Percentiles rank a stretch among this genome's conserved stretches.
These are phyloP conservation scores for Pachypanchax playfairii DNA, from an alignment of 2,113 vertebrate species.

Conservation along the genomic window DNA sequence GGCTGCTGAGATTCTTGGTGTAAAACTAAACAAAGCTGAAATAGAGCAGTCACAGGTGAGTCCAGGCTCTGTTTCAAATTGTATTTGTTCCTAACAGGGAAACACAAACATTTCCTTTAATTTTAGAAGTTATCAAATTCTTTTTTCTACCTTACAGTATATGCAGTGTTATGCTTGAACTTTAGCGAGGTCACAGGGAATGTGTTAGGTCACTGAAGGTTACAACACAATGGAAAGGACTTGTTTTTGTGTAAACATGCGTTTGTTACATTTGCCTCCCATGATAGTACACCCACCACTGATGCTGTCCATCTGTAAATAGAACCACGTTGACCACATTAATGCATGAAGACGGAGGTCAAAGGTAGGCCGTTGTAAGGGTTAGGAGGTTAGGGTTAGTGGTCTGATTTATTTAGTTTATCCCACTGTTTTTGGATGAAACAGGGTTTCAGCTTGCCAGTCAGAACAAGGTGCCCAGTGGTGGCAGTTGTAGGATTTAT, in stretches of 20 bases:
- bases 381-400: conserved; percentile 58
- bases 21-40: conserved; percentile 98
- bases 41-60: conserved; percentile 98
- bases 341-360: conserved; percentile 68
- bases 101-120: neutral
- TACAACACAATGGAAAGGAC: conserved; percentile 64
- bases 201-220: conserved; percentile 62
- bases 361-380: conserved; percentile 58
- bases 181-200: conserved; percentile 56
- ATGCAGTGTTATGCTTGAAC: conserved; percentile 26
- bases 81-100: neutral
- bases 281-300: conserved; percentile 57
- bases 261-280: conserved; percentile 68
- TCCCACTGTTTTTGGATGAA: conserved; percentile 45
- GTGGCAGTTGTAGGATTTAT: conserved; percentile 76
- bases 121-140: neutral
- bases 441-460: conserved; percentile 41
- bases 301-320: conserved; percentile 68
- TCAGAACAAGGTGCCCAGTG: conserved; percentile 57
- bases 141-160: neutral
- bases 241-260: conserved; percentile 64
- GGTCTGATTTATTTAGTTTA: conserved; percentile 76
- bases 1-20: conserved; percentile 95
- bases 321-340: conserved; percentile 71
- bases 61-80: neutral